Evolutionary conservation across 2,797 vertebrate genomes (phyloP).

Genomic region (Glossophaga mutica): DNA sequence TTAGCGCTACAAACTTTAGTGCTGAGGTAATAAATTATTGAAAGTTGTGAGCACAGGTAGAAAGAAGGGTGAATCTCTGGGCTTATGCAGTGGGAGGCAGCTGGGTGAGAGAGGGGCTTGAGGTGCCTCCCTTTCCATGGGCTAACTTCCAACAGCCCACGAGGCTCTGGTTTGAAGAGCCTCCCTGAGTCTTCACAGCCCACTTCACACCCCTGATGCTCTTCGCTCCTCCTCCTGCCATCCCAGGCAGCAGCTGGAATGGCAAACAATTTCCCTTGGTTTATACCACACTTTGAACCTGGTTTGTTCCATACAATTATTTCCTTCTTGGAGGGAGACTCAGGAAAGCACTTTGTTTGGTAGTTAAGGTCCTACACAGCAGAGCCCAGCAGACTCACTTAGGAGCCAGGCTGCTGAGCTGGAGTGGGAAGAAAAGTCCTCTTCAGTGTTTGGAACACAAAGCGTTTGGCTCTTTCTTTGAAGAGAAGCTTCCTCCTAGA

Average conservation of each 20-base stretch:
- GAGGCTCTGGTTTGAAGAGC: background rate
- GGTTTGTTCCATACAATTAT: constrained; percentile 72
- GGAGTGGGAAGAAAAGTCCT: background rate
- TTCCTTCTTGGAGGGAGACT: constrained; percentile 77
- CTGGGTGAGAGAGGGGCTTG: background rate
- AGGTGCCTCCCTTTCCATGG: background rate
- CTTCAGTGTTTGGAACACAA: background rate
- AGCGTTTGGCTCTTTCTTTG: background rate
- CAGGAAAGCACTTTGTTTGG: constrained; percentile 78
- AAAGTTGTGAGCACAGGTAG: background rate
- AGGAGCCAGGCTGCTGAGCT: background rate
- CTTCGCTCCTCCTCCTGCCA: constrained; percentile 52
- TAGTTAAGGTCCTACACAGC: constrained; percentile 76
- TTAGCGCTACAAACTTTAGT: background rate
- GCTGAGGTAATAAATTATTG: background rate
- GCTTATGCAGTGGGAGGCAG: background rate
- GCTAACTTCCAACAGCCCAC: background rate
- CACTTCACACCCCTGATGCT: background rate
- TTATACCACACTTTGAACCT: constrained; percentile 76
- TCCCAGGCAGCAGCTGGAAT: constrained; percentile 78
- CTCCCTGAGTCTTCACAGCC: constrained; percentile 7
- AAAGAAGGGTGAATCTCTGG: background rate
- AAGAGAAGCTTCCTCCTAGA: background rate
- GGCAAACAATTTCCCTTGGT: constrained; percentile 75
- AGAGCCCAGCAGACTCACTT: constrained; percentile 72